Percentiles rank a stretch among this genome's conserved stretches.
Conservation (phyloP, 2,888 invertebrate species). For the Anthophora plumipes region DNA sequence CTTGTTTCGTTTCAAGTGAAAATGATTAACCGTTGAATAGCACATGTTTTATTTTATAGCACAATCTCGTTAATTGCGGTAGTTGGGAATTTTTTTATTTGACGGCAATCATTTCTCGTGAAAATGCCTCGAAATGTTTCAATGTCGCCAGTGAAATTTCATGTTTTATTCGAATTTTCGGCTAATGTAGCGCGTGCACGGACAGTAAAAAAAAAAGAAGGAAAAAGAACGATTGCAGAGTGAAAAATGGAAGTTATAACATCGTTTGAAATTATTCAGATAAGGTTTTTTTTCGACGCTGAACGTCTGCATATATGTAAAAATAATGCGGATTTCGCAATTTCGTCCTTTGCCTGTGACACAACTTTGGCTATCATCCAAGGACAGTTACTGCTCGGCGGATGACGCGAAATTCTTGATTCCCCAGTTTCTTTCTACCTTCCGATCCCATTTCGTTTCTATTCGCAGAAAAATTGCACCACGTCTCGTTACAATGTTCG, state of each 20-base stretch:
- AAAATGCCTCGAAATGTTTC: too few relatives aligned
- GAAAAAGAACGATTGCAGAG: too few relatives aligned
- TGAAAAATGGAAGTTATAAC: neutral
- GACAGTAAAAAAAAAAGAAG: too few relatives aligned
- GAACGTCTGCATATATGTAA: constrained; percentile 10
- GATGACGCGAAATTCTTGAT: constrained; percentile 15
- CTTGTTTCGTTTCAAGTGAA: too few relatives aligned
- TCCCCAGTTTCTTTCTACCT: constrained; percentile 13
- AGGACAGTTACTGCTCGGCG: constrained; percentile 11
- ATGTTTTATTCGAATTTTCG: neutral
- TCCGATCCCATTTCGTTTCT: constrained; percentile 11
- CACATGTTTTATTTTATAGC: too few relatives aligned
- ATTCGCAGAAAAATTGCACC: neutral
- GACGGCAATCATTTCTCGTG: too few relatives aligned
- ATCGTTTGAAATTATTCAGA: neutral
- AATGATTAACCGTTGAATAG: too few relatives aligned
- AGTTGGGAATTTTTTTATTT: too few relatives aligned
- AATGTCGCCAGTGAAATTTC: neutral
- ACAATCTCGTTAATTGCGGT: too few relatives aligned
- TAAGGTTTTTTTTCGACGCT: neutral
- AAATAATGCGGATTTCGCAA: constrained; percentile 36
- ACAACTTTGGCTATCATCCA: constrained; percentile 24
- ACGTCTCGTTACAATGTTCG: neutral
- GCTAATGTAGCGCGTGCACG: neutral
- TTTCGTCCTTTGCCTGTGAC: constrained; percentile 26